phyloP scores from a whole-genome alignment of 92 coral and sea anemone genomes.

The Heliopora coerulea region DNA sequence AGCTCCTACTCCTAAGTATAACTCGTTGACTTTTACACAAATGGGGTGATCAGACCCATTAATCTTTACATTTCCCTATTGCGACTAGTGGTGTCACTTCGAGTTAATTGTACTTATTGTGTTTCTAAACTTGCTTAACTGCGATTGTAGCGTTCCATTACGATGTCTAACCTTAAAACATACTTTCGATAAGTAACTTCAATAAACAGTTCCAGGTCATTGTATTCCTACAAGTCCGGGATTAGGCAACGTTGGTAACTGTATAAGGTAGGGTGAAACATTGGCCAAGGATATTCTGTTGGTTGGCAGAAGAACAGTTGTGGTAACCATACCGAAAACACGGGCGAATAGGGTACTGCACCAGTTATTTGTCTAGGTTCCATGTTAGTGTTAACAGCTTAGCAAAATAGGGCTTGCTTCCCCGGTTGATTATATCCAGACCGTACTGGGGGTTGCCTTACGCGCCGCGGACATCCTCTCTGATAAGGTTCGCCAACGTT shows the following conservation, averaged over 20 bases:
- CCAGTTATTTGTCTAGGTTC: conserved; percentile 2
- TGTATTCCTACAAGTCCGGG: neutral
- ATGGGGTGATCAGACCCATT: no score
- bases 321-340: neutral
- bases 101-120: no score
- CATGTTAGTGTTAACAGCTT: conserved; percentile 14
- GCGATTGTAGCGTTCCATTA: no score
- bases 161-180: no score
- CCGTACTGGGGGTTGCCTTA: conserved; percentile 17
- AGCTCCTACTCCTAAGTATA: neutral
- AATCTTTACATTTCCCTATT: no score
- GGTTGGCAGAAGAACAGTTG: neutral
- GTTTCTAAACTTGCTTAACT: no score
- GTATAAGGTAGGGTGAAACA: neutral
- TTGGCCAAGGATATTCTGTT: conserved; percentile 3
- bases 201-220: no score
- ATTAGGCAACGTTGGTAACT: neutral
- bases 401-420: conserved; percentile 29
- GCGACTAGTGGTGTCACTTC: neutral
- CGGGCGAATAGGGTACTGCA: neutral
- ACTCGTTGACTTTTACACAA: neutral
- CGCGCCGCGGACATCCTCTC: conserved; percentile 26
- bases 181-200: no score
- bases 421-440: conserved; percentile 25
- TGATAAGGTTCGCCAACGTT: conserved; percentile 7